Base-by-base conservation (phyloP, 1,140 invertebrate genomes). In the Latrodectus geometricus region DNA sequence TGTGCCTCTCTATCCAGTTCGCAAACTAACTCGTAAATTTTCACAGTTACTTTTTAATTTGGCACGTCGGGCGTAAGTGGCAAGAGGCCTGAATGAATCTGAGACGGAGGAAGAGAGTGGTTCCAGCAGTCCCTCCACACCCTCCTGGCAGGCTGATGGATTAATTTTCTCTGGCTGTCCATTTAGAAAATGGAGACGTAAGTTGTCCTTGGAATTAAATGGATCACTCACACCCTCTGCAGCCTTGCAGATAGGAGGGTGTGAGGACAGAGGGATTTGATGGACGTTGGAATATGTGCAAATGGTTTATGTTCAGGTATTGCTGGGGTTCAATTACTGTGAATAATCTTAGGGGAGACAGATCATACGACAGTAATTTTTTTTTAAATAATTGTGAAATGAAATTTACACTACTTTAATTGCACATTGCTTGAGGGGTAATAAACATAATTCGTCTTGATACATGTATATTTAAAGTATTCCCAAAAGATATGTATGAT, bases 121-220 rank as follows among this genome's bases (percentile, higher is more conserved):
- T 75, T 83, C 81, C 72, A 74, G 74, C 81, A 83, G 81, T 74
- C 74, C 72, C 56, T 9, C 54, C 23, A 75, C 74, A 56, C 72
- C 72, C 9, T 23, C 20, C 68, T 20, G 70, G 49, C 61, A 50
- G 17, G 21, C 50, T 83, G 81, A 83, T 83, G 81, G 81, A 83
- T 83, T 83, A 83, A 83, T 83, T 83, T 83, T 83, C 81, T 70
- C 81, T 69, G 72, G 81, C 70, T 83, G 81, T 83, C 81, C 81
- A 83, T 83, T 83, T 83, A 66, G 23, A 35, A 75, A 83, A 83
- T 83, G 81, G 81, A 73, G 79, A 80, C 81, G 70, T 20, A 23
- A 66, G 81, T 83, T 83, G 81, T 83, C 66, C 78, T 23, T n/a
- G 78, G 78, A 69, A 80, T 80, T 82, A 82, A 82, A 82, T 82